Base-by-base conservation (phyloP, 35 echinoderm and acorn worm genomes). In the Apostichopus parvimensis region DNA sequence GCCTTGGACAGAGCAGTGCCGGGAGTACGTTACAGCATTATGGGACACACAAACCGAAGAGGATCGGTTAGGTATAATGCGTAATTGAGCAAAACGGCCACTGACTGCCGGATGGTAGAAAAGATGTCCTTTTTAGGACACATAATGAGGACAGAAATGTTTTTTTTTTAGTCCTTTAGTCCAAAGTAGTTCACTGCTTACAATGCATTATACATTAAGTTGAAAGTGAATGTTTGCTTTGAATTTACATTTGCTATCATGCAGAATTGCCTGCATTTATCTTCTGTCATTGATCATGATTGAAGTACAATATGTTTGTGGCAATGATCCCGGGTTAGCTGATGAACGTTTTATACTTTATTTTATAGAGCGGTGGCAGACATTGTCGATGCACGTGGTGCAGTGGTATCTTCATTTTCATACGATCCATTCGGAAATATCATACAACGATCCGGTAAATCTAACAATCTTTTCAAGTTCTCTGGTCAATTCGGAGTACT, bases 401-500 rank as follows among this genome's bases (percentile, higher is more conserved):
- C 6, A 6, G 14, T 52, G 1, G 56, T 66, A 61, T 28, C 85
- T 65, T 87, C 85, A 62, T 87, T 65, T 15, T 8, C 18, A 65
- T 87, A 87, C 22, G 85, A 87, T 59, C 85, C 85, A 5, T 87
- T 87, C 22, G 85, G 85, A 34, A 87, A 71, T 54, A 87, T 87
- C 15, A 34, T 87, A n/a, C 15, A 34, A 13, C 18, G 66, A 59
- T 22, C 18, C 59, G 85, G 85, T 15, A 34, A 20, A 71, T 14
- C 11, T 71, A 58, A 71, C 26, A 65, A 15, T 25, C 56, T 87
- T 6, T 87, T 61, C 14, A 20, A 87, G 45, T 87, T 87, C 45
- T 87, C 85, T 54, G 85, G 85, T 14, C 85, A 62, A 34, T 87
- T 58, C 24, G 85, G 85, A 15, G 85, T 87, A 12, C 26, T 87